Conservation (phyloP, 1,140 invertebrate genomes). For the Leptonema lineaticorne region DNA sequence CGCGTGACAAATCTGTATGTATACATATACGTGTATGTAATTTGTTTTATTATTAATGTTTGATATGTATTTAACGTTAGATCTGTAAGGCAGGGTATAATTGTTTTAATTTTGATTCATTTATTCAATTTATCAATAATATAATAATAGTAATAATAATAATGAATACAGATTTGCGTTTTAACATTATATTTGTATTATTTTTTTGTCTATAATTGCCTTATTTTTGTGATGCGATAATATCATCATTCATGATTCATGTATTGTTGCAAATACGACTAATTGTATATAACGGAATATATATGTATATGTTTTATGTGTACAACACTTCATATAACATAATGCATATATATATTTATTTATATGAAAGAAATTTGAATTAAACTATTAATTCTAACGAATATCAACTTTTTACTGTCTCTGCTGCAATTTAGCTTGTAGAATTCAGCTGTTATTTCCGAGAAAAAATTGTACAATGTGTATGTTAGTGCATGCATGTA, state of each 20-base stretch:
- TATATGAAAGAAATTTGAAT: slow-evolving; percentile 1
- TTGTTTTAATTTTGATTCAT: slow-evolving; percentile 2
- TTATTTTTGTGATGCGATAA: slow-evolving; percentile 13
- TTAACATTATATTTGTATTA: slow-evolving; percentile 11
- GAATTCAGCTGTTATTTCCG: slow-evolving; percentile 34
- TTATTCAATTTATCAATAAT: slow-evolving; percentile 2
- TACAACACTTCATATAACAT: too few species aligned
- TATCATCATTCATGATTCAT: slow-evolving; percentile 8
- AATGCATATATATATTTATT: not conserved
- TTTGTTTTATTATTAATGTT: slow-evolving; percentile 16
- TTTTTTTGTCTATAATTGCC: slow-evolving; percentile 14
- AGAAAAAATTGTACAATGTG: slow-evolving; percentile 33
- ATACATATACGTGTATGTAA: too few species aligned
- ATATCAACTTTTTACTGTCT: slow-evolving; percentile 25
- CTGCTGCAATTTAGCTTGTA: slow-evolving; percentile 38
- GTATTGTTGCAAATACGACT: not conserved
- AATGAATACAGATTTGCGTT: slow-evolving; percentile 6
- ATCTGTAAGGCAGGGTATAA: slow-evolving; percentile 27
- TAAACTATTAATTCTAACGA: not conserved
- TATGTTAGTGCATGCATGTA: slow-evolving; percentile 40
- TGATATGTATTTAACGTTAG: slow-evolving; percentile 23
- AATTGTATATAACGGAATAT: slow-evolving; percentile 6
- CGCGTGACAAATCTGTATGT: too few species aligned
- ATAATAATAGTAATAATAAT: too few species aligned
- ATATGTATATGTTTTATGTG: not conserved